phyloP scores from a whole-genome alignment of 1,140 invertebrate species.

The Trypoxylus dichotomus region DNA sequence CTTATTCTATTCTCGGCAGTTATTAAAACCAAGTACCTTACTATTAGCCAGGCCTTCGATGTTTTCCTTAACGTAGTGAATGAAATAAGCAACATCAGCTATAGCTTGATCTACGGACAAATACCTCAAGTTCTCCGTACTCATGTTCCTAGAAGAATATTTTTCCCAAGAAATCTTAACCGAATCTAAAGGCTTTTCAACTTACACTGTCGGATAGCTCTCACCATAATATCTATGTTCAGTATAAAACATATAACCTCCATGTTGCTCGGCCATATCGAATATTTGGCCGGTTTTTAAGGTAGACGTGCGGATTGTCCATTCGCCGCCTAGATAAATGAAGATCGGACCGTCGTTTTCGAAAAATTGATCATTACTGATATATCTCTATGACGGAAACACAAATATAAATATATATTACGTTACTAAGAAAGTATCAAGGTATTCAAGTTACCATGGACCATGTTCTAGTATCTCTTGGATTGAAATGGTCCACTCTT shows the following conservation, averaged over 20 bases:
- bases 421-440: too few relatives aligned
- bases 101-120: not conserved
- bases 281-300: constrained; percentile 57
- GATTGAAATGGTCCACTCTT: constrained; percentile 32
- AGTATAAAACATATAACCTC: constrained; percentile 66
- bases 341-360: constrained; percentile 62
- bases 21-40: too few relatives aligned
- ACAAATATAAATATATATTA: too few relatives aligned
- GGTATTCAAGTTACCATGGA: constrained; percentile 27
- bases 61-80: not conserved
- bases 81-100: not conserved
- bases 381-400: too few relatives aligned
- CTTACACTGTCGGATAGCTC: constrained; percentile 62
- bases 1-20: too few relatives aligned
- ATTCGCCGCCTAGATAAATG: constrained; percentile 72
- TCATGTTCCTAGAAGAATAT: not conserved
- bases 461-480: constrained; percentile 30
- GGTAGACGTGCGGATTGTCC: constrained; percentile 56
- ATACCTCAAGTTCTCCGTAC: not conserved
- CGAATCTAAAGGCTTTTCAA: too few relatives aligned
- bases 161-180: too few relatives aligned
- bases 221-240: constrained; percentile 84
- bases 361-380: constrained; percentile 31
- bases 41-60: not conserved
- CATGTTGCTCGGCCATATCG: constrained; percentile 60